Base-by-base conservation (phyloP, 1,140 invertebrate genomes). In the Holotrichia oblita region DNA sequence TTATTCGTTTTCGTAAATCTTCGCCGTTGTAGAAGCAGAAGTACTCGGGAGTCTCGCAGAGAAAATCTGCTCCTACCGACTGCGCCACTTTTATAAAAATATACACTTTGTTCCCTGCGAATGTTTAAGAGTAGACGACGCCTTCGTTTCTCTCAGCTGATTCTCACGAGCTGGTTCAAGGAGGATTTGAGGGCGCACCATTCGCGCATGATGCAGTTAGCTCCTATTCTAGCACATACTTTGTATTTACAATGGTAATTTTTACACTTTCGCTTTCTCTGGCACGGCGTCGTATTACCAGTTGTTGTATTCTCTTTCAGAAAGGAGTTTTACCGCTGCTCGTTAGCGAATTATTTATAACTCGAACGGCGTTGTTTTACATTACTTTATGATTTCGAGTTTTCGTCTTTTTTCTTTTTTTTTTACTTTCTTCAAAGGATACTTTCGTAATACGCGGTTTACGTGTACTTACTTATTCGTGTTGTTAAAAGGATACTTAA, bases 191-290 rank as follows among this genome's bases (percentile, higher is more conserved):
- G 12, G 48, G 6, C 48, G 61, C 61, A 7, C 8, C 20, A 69
- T 9, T 22, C 12, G 10, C 61, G 22, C 20, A 10, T 2, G 61
- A 34, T 69, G 22, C 61, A 69, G 20, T 34, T 22, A 20, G 22
- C 27, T 42, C 77, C 14, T 61, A 34, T 41, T 20, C 69, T 17
- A 17, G 48, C 48, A 34, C 73, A 34, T 42, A 74, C 73, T 74
- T 44, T 44, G 78, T 82, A 81, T 81, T 83, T 81, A 82, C 81
- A 83, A 81, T 82, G 81, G 79, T 81, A 82, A 81, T 83, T 83
- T 82, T 80, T 80, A 72, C 80, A 80, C 82, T 83, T 79, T 83
- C 80, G 41, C 78, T 82, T 81, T 83, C 79, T 2, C 9, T 10
- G 9, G 73, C 34, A 27, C 17, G 17, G 27, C 73, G 73, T 34